Evolutionary conservation across 2,888 invertebrate genomes (phyloP), one percentile per base, ranked within the genome.

Genomic region (Hyalella azteca): DNA sequence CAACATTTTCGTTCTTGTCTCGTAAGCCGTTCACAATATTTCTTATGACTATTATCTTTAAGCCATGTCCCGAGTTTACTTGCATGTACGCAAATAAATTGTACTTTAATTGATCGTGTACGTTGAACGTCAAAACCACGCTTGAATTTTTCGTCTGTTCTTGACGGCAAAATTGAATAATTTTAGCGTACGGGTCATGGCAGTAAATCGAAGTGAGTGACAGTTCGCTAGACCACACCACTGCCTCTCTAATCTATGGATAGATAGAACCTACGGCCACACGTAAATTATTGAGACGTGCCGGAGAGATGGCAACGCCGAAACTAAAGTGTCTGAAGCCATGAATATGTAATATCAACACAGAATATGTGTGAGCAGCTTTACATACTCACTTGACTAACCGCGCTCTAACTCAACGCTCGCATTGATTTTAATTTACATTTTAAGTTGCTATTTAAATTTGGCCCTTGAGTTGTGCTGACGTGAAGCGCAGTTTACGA

Each of bases 361-460:
- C 32, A 66, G 66, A 36, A 66, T 66, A 66, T 66, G 66, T 66
- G 66, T 39, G 66, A 66, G 36, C 66, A 66, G 22, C 19, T 66
- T 66, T 39, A 66, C 66, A 66, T 66, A 66, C 66, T 66, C 36
- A 66, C 66, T 32, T 66, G 66, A 66, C 66, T 66, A 36, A 66
- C 66, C 19, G 66, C 66, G 32, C 66, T 66, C 66, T 66, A 66
- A 66, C 66, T 66, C 66, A 66, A 29, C 32, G 29, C 19, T 29
- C 66, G 36, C 36, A 66, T 66, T 66, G 66, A 66, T 66, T 66
- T 66, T 66, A 36, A 66, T 66, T 66, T 66, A 36, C 66, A 66
- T 66, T 66, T 66, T 66, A 66, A 66, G 36, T 66, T 66, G 32
- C 66, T 66, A 66, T 66, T 66, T 66, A 66, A 66, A 66, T 66